phyloP scores from a whole-genome alignment of 1,140 invertebrate genomes.

The Drosophila funebris region DNA sequence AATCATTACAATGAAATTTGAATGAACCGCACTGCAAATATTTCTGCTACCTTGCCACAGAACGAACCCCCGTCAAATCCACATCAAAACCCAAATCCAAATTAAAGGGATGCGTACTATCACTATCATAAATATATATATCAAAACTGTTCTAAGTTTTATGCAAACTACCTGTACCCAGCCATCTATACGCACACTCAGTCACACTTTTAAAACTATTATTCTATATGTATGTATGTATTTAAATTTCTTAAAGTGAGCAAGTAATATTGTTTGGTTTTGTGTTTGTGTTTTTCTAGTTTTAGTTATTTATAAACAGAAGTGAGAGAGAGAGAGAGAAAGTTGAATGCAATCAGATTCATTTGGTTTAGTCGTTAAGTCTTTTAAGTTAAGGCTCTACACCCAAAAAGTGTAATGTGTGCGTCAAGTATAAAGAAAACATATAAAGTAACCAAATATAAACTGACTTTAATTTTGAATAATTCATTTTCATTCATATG shows the following conservation, averaged over 20 bases:
- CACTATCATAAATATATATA: constrained; percentile 35
- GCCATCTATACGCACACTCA: constrained; percentile 29
- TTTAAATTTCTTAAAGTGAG: constrained; percentile 55
- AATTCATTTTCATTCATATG: too few species aligned
- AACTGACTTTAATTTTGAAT: constrained; percentile 28
- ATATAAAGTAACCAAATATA: constrained; percentile 66
- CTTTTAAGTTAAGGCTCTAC: constrained; percentile 57
- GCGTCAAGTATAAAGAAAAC: constrained; percentile 68
- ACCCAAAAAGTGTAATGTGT: constrained; percentile 52
- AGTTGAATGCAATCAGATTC: constrained; percentile 66
- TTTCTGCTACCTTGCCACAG: constrained; percentile 76
- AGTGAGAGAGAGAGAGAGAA: constrained; percentile 38
- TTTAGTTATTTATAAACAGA: constrained; percentile 74
- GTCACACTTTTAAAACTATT: constrained; percentile 35
- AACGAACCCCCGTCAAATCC: constrained; percentile 10
- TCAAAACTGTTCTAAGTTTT: constrained; percentile 79
- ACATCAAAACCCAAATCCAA: neutral
- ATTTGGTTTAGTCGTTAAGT: constrained; percentile 69
- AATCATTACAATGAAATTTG: constrained; percentile 60
- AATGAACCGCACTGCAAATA: constrained; percentile 57
- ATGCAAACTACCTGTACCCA: constrained; percentile 51
- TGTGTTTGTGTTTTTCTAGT: constrained; percentile 77
- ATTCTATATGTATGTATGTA: constrained; percentile 37
- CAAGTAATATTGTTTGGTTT: constrained; percentile 50
- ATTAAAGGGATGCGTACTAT: constrained; percentile 15